Base-by-base conservation (phyloP, 2,888 invertebrate species). In the Ctena decussata region DNA sequence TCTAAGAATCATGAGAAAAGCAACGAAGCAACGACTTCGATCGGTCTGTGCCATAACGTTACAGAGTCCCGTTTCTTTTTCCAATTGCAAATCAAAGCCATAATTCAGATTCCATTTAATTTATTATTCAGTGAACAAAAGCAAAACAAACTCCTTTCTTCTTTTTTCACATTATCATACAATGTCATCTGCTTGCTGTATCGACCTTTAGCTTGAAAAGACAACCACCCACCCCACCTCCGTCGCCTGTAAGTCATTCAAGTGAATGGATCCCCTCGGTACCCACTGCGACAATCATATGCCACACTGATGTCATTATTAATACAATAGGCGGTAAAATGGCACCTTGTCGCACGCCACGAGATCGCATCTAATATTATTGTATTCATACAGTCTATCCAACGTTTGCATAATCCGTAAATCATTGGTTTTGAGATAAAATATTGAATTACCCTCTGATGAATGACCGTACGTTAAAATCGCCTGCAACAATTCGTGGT, bases 281-380 rank as follows among this genome's bases (percentile, higher is more conserved):
- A 6, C 65, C 65, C 35, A 12, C 65, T 65, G 65, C 30, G 65
- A 65, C 35, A 65, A 65, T 12, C 35, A 30, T 65, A 65, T 65
- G 65, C 65, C 65, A 65, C 35, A n/a, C 65, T 35, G 24, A 65
- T 65, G 35, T 65, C 65, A 24, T 65, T 65, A 65, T 35, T 18
- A 65, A 65, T 65, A 65, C 65, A 65, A 65, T 65, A 21, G 65
- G 65, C 65, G 35, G 65, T 65, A 65, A 65, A 65, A 65, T 65
- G 65, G 72, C 41, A 41, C 72, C 72, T 41, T 46, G 72, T 72
- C 72, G 46, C 46, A 57, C 79, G 70, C 53, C 79, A 69, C 24
- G 70, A 71, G 24, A 24, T 53, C 46, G 69, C 79, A 83, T 79
- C 79, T 27, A 57, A 44, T 39, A 83, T 79, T 83, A 77, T 79